Percentiles rank a stretch among this genome's conserved stretches.
Evolutionary conservation across 2,797 vertebrate genomes (phyloP).

Genomic region (Amniataba percoides): DNA sequence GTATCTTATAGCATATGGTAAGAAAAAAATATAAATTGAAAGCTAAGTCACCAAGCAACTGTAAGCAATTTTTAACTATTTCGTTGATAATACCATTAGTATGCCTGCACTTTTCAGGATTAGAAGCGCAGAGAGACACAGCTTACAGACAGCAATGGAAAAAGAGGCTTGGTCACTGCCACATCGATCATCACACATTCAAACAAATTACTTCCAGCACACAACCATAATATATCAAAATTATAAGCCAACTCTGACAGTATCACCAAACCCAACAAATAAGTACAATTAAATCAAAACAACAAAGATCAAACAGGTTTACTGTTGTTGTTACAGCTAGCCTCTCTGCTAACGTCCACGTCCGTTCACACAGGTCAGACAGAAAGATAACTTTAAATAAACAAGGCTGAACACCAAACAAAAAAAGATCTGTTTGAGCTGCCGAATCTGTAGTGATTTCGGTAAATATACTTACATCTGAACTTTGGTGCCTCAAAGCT

Average conservation of each 20-base stretch:
- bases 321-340: constrained; percentile 33
- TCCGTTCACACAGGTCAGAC: background rate
- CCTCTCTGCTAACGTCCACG: constrained; percentile 34
- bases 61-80: too few species aligned
- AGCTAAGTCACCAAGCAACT: background rate
- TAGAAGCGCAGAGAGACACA: too few species aligned
- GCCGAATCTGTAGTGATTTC: background rate
- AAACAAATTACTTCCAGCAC: background rate
- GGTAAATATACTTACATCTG: constrained; percentile 49
- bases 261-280: background rate
- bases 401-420: accelerated
- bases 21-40: background rate
- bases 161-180: constrained; percentile 55
- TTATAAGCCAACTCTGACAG: background rate
- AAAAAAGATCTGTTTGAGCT: background rate
- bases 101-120: background rate
- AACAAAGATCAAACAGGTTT: constrained; percentile 19
- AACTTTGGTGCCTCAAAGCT: background rate
- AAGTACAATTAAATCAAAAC: background rate
- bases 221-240: accelerated
- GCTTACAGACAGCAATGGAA: constrained; percentile 44
- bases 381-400: background rate
- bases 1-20: background rate
- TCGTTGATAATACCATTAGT: background rate
- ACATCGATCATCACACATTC: constrained; percentile 38